Percentiles rank a stretch among this genome's conserved stretches.
These are phyloP conservation scores for Hippoglossus stenolepis DNA, from an alignment of 2,113 vertebrate genomes.

Conservation along the genomic window DNA sequence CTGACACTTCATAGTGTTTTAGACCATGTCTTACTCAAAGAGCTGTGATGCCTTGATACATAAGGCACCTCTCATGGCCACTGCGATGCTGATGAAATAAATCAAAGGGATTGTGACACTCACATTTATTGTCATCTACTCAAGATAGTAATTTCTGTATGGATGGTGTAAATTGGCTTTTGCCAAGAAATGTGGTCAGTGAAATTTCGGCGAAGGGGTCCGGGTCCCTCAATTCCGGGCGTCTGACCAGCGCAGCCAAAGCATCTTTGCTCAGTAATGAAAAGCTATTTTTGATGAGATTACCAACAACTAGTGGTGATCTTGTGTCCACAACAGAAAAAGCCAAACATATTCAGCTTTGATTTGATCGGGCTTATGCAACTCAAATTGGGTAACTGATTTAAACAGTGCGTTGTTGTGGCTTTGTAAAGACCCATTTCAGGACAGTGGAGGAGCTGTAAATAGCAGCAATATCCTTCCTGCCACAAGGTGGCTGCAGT, in stretches of 20 bases:
- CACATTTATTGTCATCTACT: conserved; percentile 14
- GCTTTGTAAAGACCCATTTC: not conserved
- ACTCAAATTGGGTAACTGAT: not conserved
- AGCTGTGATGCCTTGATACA: conserved; percentile 29
- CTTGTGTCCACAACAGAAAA: conserved; percentile 25
- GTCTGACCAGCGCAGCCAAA: conserved; percentile 38
- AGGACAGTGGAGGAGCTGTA: too few relatives aligned
- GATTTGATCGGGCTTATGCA: conserved; percentile 21
- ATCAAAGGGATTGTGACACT: conserved; percentile 27
- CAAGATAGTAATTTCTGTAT: conserved; percentile 5
- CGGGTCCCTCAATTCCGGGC: conserved; percentile 36
- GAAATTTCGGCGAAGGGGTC: conserved; percentile 15
- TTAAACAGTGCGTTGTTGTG: not conserved
- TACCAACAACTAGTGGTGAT: conserved; percentile 20
- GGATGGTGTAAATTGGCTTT: conserved; percentile 3
- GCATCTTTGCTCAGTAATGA: conserved; percentile 44
- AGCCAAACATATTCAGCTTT: conserved; percentile 17
- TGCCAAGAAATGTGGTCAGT: conserved; percentile 6
- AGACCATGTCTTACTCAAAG: conserved; percentile 21
- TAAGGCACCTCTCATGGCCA: conserved; percentile 18
- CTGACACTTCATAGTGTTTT: not conserved
- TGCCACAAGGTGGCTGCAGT: too few relatives aligned
- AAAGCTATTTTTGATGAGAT: conserved; percentile 60
- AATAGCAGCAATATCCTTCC: too few relatives aligned
- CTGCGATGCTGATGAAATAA: conserved; percentile 36